Percentiles rank a stretch among this genome's conserved stretches.
Evolutionary conservation across 2,888 invertebrate species (phyloP).

Genomic region (Deladenus siricidicola): DNA sequence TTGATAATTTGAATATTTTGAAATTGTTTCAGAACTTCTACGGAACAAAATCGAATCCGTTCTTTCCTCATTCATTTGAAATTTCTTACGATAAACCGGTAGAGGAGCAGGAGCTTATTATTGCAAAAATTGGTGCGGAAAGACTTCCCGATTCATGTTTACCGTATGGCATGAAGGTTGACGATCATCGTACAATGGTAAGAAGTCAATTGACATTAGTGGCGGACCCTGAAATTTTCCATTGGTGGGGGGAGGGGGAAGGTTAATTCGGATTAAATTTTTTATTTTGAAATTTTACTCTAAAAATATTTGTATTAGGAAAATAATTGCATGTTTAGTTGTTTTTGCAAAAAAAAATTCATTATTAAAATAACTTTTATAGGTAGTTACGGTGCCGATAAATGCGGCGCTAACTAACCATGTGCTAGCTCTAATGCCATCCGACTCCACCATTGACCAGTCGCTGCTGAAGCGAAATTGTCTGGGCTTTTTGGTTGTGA

Average conservation of each 20-base stretch:
- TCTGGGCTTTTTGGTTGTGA: conserved; percentile 85
- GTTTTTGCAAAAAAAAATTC: too few relatives aligned
- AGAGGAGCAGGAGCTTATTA: conserved; percentile 52
- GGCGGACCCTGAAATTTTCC: not conserved
- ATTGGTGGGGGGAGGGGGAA: too few relatives aligned
- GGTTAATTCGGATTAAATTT: too few relatives aligned
- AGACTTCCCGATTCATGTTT: conserved; percentile 89
- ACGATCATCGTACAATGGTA: conserved; percentile 61
- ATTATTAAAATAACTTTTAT: too few relatives aligned
- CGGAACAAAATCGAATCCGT: conserved; percentile 71
- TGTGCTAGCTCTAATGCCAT: conserved; percentile 77
- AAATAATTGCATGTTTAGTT: too few relatives aligned
- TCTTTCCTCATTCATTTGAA: conserved; percentile 60
- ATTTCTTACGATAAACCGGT: conserved; percentile 57
- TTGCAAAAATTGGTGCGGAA: conserved; percentile 59
- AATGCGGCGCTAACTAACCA: conserved; percentile 66
- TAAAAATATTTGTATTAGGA: too few relatives aligned
- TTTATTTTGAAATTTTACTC: too few relatives aligned
- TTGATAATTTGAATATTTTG: not conserved
- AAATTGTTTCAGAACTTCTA: conserved; percentile 83
- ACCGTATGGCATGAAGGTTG: conserved; percentile 86
- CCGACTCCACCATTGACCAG: conserved; percentile 65
- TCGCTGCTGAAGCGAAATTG: conserved; percentile 79
- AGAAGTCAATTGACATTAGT: not conserved
- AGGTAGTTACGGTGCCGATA: conserved; percentile 23